Conservation (phyloP, 2,113 vertebrate genomes). For the Gopherus flavomarginatus region DNA sequence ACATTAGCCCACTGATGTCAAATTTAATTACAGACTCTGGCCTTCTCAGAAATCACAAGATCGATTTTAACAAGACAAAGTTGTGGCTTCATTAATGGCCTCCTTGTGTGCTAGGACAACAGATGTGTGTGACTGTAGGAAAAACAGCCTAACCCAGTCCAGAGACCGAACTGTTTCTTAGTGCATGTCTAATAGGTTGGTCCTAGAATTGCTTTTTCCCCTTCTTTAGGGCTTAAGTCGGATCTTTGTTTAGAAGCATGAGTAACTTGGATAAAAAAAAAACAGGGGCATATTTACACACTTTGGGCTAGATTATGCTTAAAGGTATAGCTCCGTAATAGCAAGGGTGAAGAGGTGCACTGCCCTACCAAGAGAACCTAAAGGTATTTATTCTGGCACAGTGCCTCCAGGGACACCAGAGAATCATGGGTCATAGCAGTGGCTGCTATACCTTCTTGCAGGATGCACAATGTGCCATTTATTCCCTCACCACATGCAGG, state of each 20-base stretch:
- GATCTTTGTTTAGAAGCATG: not conserved
- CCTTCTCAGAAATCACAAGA: not conserved
- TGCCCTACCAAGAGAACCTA: fast-evolving
- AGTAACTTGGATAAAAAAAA: not conserved
- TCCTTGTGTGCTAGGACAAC: not conserved
- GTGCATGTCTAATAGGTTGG: not conserved
- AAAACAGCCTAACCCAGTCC: not conserved
- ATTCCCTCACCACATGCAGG: not conserved
- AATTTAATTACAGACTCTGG: not conserved
- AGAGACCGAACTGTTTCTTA: not conserved
- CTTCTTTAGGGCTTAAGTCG: not conserved
- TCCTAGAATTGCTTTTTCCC: not conserved
- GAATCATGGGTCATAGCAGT: not conserved
- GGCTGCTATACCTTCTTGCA: not conserved
- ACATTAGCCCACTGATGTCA: conserved; percentile 1
- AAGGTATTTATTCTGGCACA: not conserved
- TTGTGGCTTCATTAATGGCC: not conserved
- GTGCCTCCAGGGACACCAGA: not conserved
- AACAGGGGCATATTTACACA: not conserved
- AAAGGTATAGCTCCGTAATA: not conserved
- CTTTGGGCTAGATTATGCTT: not conserved
- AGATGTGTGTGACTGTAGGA: not conserved
- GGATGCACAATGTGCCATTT: not conserved
- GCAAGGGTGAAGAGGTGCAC: not conserved
- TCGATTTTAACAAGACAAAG: not conserved